These are phyloP conservation scores for Apostichopus parvimensis DNA, from an alignment of 35 echinoderm and acorn worm species.

Conservation along the genomic window DNA sequence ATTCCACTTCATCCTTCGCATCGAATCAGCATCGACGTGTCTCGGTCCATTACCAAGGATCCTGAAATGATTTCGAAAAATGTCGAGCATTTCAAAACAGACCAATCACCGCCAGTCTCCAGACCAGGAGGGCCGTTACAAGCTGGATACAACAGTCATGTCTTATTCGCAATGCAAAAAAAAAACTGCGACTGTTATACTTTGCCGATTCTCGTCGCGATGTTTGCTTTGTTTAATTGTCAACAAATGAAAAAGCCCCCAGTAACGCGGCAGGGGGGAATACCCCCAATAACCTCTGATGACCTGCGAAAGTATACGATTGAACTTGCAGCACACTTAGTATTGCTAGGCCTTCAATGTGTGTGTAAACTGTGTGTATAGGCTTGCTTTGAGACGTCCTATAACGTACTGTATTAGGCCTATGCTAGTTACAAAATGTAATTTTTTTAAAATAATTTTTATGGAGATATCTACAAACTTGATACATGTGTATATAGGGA, in stretches of 20 bases:
- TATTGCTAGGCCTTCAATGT: too few relatives aligned
- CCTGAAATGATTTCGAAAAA: slow-evolving; percentile 21
- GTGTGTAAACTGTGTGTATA: not conserved
- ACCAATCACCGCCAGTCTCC: not conserved
- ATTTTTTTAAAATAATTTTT: too few relatives aligned
- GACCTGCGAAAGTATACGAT: not conserved
- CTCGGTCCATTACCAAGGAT: slow-evolving; percentile 4
- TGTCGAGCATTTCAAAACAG: slow-evolving; percentile 7
- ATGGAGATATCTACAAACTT: too few relatives aligned
- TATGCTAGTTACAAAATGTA: too few relatives aligned
- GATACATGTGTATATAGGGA: too few relatives aligned
- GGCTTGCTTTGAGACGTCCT: not conserved
- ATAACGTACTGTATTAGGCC: too few relatives aligned
- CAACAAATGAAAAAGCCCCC: slow-evolving; percentile 43
- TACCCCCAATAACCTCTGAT: slow-evolving; percentile 7
- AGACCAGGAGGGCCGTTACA: not conserved
- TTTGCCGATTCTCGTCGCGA: not conserved
- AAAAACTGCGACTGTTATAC: slow-evolving; percentile 15
- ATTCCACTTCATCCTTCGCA: not conserved
- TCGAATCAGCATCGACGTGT: slow-evolving; percentile 24
- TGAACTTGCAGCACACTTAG: not conserved
- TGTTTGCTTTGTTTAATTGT: slow-evolving; percentile 45
- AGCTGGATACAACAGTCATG: not conserved
- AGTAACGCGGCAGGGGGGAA: slow-evolving; percentile 25
- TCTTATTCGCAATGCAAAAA: not conserved